Base-by-base conservation (phyloP, 2,113 vertebrate genomes). In the Amphiprion percula region DNA sequence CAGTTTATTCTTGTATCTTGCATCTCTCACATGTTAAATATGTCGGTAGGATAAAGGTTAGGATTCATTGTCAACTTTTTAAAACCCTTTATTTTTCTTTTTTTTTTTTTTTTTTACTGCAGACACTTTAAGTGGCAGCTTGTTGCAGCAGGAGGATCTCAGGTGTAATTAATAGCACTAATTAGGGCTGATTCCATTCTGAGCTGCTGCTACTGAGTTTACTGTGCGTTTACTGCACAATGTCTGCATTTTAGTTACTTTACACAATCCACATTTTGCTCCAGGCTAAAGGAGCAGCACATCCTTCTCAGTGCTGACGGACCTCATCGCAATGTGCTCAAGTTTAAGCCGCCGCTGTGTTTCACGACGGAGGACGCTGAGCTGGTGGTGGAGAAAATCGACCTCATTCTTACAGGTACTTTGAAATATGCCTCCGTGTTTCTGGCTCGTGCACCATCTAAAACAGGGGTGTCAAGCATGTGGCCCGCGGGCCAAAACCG, bases 311-410 rank as follows among this genome's bases (percentile, higher is more conserved):
- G 98, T 79, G 96, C 96, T 0, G 98, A 99, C 2, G 98, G 98
- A 11, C 98, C 98, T 33, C 93, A 98, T 28, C 95, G 97, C 83
- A 99, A 99, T 2, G 95, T 99, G 53, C 94, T 99, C 4, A 99
- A 99, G 90, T 96, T 99, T 74, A 99, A 99, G 62, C 98, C 98
- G 1, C 98, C 98, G 0, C 93, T 99, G 96, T 99, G 98, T 91
- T 99, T 99, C 92, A 95, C 91, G 0, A 84, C 68, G 64, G 96
- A 97, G 79, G 95, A 99, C 60, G 97, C 96, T 2, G 94, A 96
- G 74, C 91, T 96, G 0, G 90, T 92, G 68, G 97, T 98, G 71
- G 93, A 93, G 39, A 95, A 95, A 15, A 96, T 99, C 0, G 97
- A 99, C 80, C 76, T 67, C 0, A 94, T 97, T 80, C 95, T 99